A percentile compares a stretch with the other conserved stretches of the same genome.
These are phyloP conservation scores for Drosophila navojoa DNA, from an alignment of 1,140 invertebrate species.

Conservation along the genomic window DNA sequence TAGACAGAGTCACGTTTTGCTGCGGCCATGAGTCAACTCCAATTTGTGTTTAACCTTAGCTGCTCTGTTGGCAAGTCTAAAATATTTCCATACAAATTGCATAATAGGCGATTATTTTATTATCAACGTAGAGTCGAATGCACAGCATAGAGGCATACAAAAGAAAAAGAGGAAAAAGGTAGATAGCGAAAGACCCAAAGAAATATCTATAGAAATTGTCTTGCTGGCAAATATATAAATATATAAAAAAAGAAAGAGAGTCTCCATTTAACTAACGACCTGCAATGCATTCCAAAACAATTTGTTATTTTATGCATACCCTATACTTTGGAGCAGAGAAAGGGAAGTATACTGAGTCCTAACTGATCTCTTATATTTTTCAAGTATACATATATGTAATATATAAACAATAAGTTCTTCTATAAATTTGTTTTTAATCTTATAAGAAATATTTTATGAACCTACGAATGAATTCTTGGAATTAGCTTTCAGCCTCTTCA, in stretches of 20 bases:
- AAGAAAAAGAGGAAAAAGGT: no score
- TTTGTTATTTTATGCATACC: slow-evolving; percentile 20
- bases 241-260: slow-evolving; percentile 19
- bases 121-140: slow-evolving; percentile 26
- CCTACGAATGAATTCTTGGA: not conserved
- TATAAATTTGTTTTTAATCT: no score
- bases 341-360: not conserved
- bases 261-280: slow-evolving; percentile 28
- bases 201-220: not conserved
- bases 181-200: slow-evolving; percentile 12
- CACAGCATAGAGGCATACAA: not conserved
- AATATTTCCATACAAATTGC: slow-evolving; percentile 60
- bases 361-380: no score
- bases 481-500: not conserved
- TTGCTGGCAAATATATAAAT: not conserved
- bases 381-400: no score
- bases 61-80: slow-evolving; percentile 17
- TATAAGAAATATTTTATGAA: not conserved
- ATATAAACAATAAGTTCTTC: no score
- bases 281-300: slow-evolving; percentile 60
- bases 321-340: not conserved
- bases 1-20: slow-evolving; percentile 27
- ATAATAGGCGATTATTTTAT: slow-evolving; percentile 56
- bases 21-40: slow-evolving; percentile 43
- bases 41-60: slow-evolving; percentile 43